Evolutionary conservation across 2,113 vertebrate genomes (phyloP), one percentile per base, ranked within the genome.

Genomic region (Callorhinus ursinus): DNA sequence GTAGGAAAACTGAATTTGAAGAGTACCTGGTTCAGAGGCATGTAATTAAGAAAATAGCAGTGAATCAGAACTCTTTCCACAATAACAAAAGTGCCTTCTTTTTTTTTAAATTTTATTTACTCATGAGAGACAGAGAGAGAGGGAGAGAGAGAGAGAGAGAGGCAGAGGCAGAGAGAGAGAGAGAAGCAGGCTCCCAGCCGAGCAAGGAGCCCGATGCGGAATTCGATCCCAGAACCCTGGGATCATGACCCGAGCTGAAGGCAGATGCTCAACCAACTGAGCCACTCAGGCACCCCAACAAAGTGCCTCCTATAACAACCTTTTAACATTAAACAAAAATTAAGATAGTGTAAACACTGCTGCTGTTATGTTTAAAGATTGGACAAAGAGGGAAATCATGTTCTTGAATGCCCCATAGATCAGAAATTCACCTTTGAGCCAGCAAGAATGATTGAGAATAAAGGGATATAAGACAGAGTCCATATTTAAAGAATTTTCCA

Each of bases 401-500:
- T 71, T 94, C 8, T n/a, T 14, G 22, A 22, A 28, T 59, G 4
- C 10, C 63, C 16, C 8, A 42, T 28, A 72, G 39, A 59, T 79
- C 81, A 77, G 55, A 95, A 39, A n/a, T 21, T 83, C 14, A 83
- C 39, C n/a, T 67, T 28, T 31, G 51, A 57, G 33, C 33, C 26
- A 93, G 26, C 18, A 84, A 71, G 49, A 42, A 88, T 81, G 46
- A 92, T 18, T 6, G 36, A 76, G 55, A 85, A 81, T 24, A 59
- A 65, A 82, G 7, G 87, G 14, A 24, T 28, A 28, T 31, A 51
- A 87, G 33, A 82, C 15, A 88, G 7, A 22, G 21, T 76, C 7
- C 14, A 36, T 76, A 4, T 42, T 79, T 88, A 24, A 91, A 49
- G 51, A 94, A 88, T 67, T 95, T 96, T 88, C 88, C 36, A 93